A percentile compares a stretch with the other conserved stretches of the same genome.
phyloP scores from a whole-genome alignment of 1,140 invertebrate genomes.

The Zaprionus davidi region DNA sequence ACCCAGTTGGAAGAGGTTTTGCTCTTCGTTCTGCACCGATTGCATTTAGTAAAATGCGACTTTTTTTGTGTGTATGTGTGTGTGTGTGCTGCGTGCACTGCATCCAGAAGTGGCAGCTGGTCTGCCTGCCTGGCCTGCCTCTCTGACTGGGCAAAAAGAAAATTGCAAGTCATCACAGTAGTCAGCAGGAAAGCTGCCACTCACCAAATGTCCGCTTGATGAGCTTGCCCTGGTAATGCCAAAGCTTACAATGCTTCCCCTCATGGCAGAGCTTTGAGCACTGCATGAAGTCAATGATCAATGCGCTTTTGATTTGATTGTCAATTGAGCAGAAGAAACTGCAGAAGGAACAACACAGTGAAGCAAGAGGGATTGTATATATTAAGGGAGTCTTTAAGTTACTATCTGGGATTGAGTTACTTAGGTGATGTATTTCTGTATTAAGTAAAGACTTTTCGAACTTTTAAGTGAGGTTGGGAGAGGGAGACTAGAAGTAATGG shows the following conservation, averaged over 20 bases:
- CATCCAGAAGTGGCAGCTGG: slow-evolving; percentile 27
- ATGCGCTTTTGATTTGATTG: slow-evolving; percentile 7
- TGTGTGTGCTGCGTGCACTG: slow-evolving; percentile 5
- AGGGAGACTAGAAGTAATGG: no score
- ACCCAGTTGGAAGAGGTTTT: no score
- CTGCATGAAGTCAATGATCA: background rate
- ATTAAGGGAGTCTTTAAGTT: no score
- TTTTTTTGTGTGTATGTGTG: slow-evolving; percentile 1
- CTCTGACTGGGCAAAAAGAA: background rate
- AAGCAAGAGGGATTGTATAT: background rate
- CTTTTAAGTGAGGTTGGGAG: no score
- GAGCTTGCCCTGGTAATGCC: background rate
- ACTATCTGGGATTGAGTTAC: no score
- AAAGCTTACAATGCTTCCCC: background rate
- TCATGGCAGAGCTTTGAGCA: background rate
- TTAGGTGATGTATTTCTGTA: no score
- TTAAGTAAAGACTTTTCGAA: no score
- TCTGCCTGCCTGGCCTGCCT: background rate
- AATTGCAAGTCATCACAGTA: slow-evolving; percentile 30
- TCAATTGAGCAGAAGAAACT: background rate
- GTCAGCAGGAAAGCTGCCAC: slow-evolving; percentile 7
- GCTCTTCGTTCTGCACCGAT: background rate
- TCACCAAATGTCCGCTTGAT: slow-evolving; percentile 20
- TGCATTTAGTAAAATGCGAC: slow-evolving; percentile 20
- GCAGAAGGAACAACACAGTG: background rate